Evolutionary conservation across 2,797 vertebrate genomes (phyloP).

Genomic region (Glyptemys insculpta): DNA sequence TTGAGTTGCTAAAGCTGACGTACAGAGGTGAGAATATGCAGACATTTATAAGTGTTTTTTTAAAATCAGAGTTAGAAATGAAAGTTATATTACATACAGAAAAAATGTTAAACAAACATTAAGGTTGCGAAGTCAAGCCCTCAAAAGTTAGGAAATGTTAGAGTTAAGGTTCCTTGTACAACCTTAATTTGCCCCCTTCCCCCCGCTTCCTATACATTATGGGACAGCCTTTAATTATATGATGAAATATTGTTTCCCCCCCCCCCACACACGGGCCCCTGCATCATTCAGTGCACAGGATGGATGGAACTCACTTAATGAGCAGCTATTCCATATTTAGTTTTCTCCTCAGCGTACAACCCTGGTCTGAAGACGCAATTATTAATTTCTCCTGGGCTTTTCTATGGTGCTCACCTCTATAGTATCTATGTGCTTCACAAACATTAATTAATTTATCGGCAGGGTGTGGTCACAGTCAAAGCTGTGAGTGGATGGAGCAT

Average conservation of each 20-base stretch:
- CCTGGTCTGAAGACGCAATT: background rate
- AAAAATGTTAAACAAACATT: rapidly evolving
- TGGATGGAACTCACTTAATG: rapidly evolving
- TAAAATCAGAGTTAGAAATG: background rate
- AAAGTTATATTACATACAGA: rapidly evolving
- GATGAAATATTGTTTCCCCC: background rate
- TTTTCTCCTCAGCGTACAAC: background rate
- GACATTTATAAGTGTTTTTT: background rate
- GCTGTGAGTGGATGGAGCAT: rapidly evolving
- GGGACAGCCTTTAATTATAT: background rate
- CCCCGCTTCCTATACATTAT: background rate
- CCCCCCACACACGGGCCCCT: too few relatives aligned
- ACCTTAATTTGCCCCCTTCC: background rate
- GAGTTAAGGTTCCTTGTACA: background rate
- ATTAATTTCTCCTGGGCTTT: background rate
- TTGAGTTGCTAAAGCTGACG: background rate
- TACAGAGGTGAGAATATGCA: background rate
- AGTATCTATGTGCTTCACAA: background rate
- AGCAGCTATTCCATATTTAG: background rate
- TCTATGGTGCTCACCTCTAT: background rate
- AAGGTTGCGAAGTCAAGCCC: background rate
- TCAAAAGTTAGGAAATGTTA: background rate
- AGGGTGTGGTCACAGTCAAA: background rate
- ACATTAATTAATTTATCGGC: background rate
- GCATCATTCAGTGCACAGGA: rapidly evolving